Base-by-base conservation (phyloP, 2,113 vertebrate genomes). In the Columba janthina region DNA sequence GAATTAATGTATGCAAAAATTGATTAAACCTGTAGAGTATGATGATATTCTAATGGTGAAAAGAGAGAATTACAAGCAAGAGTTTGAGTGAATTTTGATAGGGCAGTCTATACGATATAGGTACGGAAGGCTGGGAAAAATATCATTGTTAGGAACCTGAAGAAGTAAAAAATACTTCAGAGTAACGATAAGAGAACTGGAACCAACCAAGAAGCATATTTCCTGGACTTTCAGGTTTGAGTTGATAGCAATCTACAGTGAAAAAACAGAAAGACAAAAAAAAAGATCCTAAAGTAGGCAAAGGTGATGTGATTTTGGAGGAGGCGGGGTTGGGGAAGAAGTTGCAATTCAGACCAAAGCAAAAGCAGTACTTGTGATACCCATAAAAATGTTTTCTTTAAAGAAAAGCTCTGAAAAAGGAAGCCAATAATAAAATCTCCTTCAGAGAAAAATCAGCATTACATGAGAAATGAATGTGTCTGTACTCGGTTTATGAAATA, bases 401-500 rank as follows among this genome's bases (percentile, higher is more conserved):
- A 76, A 84, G 40, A 69, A 53, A 92, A 34, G 20, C 25, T 10
- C 10, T 57, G 38, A 28, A 74, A 69, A 90, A 34, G 8, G 4
- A 90, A 87, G 21, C 2, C 26, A 64, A 32, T 16, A 87, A 77
- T 71, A 81, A 90, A 89, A 64, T 48, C 24, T 80, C 42, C 16
- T 65, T 77, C 48, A 75, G 57, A 94, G 15, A 69, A 89, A 85
- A 90, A 62, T 7, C 18, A 84, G 21, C 36, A 81, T 86, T 80
- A 44, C n/a, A 34, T 29, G 53, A 88, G 69, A 81, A 85, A 89
- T 50, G 3, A 90, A 77, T 36, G 40, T n/a, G n/a, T 50, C 67
- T 80, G 56, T 38, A 34, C 13, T 81, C 2, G 2, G 24, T 80
- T 95, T 93, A 84, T 94, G 66, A 93, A 94, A 93, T 84, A 90